Base-by-base conservation (phyloP, 2,797 vertebrate species). In the Lophius americanus region DNA sequence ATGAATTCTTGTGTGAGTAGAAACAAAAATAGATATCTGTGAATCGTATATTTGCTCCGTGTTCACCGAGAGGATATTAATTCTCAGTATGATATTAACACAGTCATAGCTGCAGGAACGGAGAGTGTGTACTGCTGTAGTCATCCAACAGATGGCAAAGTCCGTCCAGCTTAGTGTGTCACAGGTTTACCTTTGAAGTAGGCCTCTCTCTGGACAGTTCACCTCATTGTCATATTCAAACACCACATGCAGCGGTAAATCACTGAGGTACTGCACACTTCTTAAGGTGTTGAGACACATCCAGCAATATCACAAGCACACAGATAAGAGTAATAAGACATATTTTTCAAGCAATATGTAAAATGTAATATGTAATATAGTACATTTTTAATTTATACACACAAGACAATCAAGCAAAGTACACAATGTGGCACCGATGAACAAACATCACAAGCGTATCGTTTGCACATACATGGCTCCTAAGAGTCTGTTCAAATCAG, bases 141-240 rank as follows among this genome's bases (percentile, higher is more conserved):
- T 32, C 10, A 41, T 46, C 87, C 89, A 79, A 82, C 83, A 91
- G 91, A 78, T 87, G 89, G 91, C 88, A 76, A 68, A 81, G 78
- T 83, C 60, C 64, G 38, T 60, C 64, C 73, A 85, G 59, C 62
- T 80, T 74, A 55, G 55, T 3, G 49, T 47, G 54, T 66, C 41
- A 60, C 58, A 69, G 76, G 68, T 75, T 76, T 65, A 51, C 64
- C 71, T 73, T 64, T 64, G 71, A 78, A 74, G 68, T 46, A 73
- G 79, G 83, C 81, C 82, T 79, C 63, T 69, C 7, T 72, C 44
- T 73, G 62, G 65, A 75, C 57, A 64, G 2, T 76, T 71, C 41
- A 79, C 62, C 60, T 70, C 75, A 67, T 13, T 75, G 73, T 60
- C 69, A 68, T 14, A 37, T 37, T 50, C 43, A 23, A 23, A 23